Conservation (phyloP, 1,140 invertebrate species). For the Drosophila simulans region DNA sequence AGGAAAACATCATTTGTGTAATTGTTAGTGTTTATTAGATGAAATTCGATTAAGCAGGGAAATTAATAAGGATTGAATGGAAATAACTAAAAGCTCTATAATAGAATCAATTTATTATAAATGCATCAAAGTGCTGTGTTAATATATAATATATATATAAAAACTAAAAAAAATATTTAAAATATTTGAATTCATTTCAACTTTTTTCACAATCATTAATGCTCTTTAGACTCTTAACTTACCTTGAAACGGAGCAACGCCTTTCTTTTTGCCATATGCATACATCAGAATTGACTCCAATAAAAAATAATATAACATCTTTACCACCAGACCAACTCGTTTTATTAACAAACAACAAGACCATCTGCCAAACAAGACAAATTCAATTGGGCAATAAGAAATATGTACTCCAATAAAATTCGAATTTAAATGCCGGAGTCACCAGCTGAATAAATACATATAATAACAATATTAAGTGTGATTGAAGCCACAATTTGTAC, state of each 20-base stretch:
- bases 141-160: not conserved
- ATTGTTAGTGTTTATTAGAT: slow-evolving; percentile 45
- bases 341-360: slow-evolving; percentile 25
- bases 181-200: not conserved
- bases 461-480: slow-evolving; percentile 42
- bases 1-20: slow-evolving; percentile 19
- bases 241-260: slow-evolving; percentile 8
- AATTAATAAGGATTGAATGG: not conserved
- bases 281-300: slow-evolving; percentile 3
- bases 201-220: not conserved
- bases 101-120: too few species aligned
- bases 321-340: slow-evolving; percentile 28
- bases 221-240: not conserved
- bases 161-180: too few species aligned
- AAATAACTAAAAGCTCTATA: not conserved
- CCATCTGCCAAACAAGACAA: slow-evolving; percentile 33
- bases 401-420: slow-evolving; percentile 12
- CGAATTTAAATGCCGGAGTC: slow-evolving; percentile 25
- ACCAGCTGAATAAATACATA: slow-evolving; percentile 33
- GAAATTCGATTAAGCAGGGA: not conserved
- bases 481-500: slow-evolving; percentile 27
- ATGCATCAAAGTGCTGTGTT: too few species aligned
- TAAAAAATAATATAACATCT: slow-evolving; percentile 5
- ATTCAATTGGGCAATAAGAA: slow-evolving; percentile 36
- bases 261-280: not conserved